Conservation (phyloP, 2,113 vertebrate species). For the Odontophorus gujanensis region DNA sequence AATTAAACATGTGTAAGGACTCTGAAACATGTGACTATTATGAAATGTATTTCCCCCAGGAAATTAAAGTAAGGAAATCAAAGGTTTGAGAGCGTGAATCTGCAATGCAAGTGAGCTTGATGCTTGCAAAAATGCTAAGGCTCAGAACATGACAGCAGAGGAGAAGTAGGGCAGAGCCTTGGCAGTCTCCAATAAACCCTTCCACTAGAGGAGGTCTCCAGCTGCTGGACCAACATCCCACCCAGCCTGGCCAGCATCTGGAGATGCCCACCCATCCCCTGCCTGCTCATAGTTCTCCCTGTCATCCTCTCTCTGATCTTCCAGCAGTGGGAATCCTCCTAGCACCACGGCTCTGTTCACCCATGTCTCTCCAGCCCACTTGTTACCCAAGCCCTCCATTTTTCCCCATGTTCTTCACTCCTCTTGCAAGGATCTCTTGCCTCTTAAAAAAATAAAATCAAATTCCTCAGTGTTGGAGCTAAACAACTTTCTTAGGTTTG, state of each 20-base stretch:
- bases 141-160: neutral
- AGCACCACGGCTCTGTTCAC: neutral
- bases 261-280: neutral
- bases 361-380: fast-evolving
- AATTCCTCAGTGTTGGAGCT: neutral
- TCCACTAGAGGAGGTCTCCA: neutral
- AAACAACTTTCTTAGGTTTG: neutral
- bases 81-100: neutral
- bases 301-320: neutral
- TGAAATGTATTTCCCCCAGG: neutral
- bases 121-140: neutral
- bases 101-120: neutral
- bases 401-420: neutral
- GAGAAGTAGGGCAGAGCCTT: neutral
- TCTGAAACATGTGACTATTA: neutral
- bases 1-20: conserved; percentile 16
- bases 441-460: neutral
- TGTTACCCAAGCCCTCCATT: too few species aligned
- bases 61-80: conserved; percentile 35
- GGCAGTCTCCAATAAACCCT: neutral
- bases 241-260: neutral
- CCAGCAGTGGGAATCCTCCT: neutral
- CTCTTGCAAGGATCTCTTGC: neutral
- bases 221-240: neutral
- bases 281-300: neutral